Evolutionary conservation across 2,797 vertebrate genomes (phyloP).

Genomic region (Yasuhikotakia modesta): DNA sequence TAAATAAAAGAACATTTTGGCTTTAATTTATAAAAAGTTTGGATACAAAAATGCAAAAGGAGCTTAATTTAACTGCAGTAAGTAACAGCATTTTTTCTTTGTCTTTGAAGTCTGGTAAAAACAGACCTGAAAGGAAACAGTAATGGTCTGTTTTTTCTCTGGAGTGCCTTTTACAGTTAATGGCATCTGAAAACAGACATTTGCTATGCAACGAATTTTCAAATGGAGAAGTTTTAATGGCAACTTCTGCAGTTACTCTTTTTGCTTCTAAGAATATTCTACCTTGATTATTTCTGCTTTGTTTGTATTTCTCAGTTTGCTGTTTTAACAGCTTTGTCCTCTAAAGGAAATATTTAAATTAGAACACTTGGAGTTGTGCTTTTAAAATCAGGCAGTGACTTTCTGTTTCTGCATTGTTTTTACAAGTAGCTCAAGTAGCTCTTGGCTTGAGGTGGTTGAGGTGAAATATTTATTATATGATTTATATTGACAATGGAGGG

Average conservation of each 20-base stretch:
- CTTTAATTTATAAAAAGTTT: not conserved
- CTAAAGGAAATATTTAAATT: not conserved
- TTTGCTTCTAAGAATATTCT: too few species aligned
- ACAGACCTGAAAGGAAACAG: not conserved
- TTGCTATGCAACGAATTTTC: not conserved
- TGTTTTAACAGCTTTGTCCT: not conserved
- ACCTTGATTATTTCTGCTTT: not conserved
- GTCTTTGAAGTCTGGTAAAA: not conserved
- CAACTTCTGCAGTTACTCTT: not conserved
- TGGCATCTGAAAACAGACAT: not conserved
- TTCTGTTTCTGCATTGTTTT: not conserved
- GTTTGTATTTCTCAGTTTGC: not conserved
- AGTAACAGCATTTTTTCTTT: not conserved
- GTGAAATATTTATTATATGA: not conserved
- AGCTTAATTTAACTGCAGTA: too few species aligned
- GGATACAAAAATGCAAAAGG: too few species aligned
- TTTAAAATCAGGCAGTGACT: not conserved
- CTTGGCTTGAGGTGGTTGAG: not conserved
- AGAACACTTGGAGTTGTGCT: not conserved
- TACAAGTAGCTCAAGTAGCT: not conserved
- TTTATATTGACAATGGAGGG: not conserved
- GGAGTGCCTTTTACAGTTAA: not conserved
- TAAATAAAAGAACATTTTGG: not conserved
- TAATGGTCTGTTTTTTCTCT: not conserved
- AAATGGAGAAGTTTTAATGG: not conserved